phyloP scores from a whole-genome alignment of 2,888 invertebrate genomes.

The Trichogramma evanescens region DNA sequence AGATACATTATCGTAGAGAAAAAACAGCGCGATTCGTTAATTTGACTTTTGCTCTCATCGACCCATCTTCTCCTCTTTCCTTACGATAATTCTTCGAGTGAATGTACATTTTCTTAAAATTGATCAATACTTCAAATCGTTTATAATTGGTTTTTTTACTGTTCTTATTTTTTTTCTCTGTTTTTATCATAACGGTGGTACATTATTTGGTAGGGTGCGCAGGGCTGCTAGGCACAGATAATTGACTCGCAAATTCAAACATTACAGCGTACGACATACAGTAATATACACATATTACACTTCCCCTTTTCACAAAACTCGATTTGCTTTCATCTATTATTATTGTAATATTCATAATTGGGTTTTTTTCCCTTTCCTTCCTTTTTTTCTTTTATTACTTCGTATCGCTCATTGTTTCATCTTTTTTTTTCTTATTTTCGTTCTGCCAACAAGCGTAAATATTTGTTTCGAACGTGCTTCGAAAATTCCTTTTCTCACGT shows the following conservation, averaged over 20 bases:
- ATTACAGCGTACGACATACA: conserved; percentile 49
- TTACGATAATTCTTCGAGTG: conserved; percentile 20
- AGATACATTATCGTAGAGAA: neutral
- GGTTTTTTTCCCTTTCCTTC: conserved; percentile 12
- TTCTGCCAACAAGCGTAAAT: neutral
- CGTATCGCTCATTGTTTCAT: conserved; percentile 10
- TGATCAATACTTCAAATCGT: conserved; percentile 6
- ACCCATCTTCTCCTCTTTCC: conserved; percentile 26
- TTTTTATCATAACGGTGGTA: conserved; percentile 44
- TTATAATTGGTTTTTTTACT: neutral
- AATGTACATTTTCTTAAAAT: conserved; percentile 11
- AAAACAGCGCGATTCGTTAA: conserved; percentile 10
- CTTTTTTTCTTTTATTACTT: conserved; percentile 21
- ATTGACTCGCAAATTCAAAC: conserved; percentile 57
- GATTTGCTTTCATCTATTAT: conserved; percentile 17
- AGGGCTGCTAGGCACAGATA: conserved; percentile 56
- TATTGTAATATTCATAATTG: conserved; percentile 9
- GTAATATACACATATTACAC: conserved; percentile 44
- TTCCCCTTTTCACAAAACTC: conserved; percentile 25
- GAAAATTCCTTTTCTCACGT: conserved; percentile 1
- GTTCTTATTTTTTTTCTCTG: conserved; percentile 23
- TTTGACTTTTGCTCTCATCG: neutral
- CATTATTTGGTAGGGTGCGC: conserved; percentile 47
- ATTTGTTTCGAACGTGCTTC: neutral
- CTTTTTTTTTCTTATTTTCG: conserved; percentile 2